Evolutionary conservation across 2,888 invertebrate species (phyloP).

Genomic region (Ormyrus pomaceus): DNA sequence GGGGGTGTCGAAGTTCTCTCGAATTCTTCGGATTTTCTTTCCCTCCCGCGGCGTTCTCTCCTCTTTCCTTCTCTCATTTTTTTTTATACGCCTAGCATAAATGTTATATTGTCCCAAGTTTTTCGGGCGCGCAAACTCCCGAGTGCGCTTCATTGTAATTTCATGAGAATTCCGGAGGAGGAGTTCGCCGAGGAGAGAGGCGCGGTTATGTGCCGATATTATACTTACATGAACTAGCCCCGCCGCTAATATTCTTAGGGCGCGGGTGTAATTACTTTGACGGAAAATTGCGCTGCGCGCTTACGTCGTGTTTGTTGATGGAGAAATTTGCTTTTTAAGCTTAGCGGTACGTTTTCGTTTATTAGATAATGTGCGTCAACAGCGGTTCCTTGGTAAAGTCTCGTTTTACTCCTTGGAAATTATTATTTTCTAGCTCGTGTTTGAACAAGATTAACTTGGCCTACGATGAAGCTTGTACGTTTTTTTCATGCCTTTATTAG

Average conservation of each 20-base stretch:
- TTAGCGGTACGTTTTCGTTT: no score
- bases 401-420: no score
- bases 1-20: no score
- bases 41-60: not conserved
- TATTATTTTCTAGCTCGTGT: no score
- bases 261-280: not conserved
- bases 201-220: not conserved
- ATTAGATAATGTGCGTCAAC: no score
- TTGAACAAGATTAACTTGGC: no score
- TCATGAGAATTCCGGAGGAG: constrained; percentile 9
- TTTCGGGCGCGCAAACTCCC: not conserved
- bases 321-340: no score
- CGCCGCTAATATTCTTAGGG: constrained; percentile 1
- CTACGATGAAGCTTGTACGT: no score
- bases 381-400: no score
- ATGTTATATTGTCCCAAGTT: constrained; percentile 22
- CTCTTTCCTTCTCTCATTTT: constrained; percentile 23
- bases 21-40: no score
- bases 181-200: not conserved
- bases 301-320: no score
- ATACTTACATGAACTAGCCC: constrained; percentile 14
- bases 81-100: constrained; percentile 1
- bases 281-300: not conserved
- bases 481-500: no score
- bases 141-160: constrained; percentile 17